Base-by-base conservation (phyloP, 2,888 invertebrate genomes). In the Lasiommata megera region DNA sequence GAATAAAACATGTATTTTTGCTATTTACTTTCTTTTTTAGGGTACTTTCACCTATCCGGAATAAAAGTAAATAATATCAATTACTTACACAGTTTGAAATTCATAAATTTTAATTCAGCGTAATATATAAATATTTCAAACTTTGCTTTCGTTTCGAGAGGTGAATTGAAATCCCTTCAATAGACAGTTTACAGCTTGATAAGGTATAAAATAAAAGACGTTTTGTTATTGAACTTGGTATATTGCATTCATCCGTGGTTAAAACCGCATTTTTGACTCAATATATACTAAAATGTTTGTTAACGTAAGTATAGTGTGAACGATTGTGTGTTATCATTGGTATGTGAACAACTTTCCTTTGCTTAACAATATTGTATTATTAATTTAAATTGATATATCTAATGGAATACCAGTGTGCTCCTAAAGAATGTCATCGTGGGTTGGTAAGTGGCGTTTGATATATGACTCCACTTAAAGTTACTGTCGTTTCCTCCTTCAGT, bases 401-500 rank as follows among this genome's bases (percentile, higher is more conserved):
- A 56, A 60, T 38, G 18, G 44, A 57, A 50, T 50, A 54, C 50
- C 38, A 44, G 17, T 38, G 38, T 51, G 37, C 46, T 48, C 34
- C 31, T 31, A 41, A 54, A 58, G 50, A 57, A 61, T 54, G 51
- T 52, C 50, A 36, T 51, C 60, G 54, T 57, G 51, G 47, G 61
- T 58, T 51, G 58, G 51, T 44, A 62, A 58, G 58, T 58, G 64
- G 64, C 66, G 66, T 69, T 75, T 72, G 71, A 79, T 76, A 72
- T 77, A 74, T 73, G 67, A 67, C 67, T 60, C 69, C 73, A 76
- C 70, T 77, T 76, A 76, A 79, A 79, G 72, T 70, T 58, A 67
- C 71, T 72, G 69, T 28, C 47, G 37, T 58, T 61, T 63, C 54
- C 71, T 74, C 74, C 76, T 82, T 80, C 86, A 82, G 87, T 77